A percentile compares a stretch with the other conserved stretches of the same genome.
These are phyloP conservation scores for Anthophora plumipes DNA, from an alignment of 2,888 invertebrate genomes.

Conservation along the genomic window DNA sequence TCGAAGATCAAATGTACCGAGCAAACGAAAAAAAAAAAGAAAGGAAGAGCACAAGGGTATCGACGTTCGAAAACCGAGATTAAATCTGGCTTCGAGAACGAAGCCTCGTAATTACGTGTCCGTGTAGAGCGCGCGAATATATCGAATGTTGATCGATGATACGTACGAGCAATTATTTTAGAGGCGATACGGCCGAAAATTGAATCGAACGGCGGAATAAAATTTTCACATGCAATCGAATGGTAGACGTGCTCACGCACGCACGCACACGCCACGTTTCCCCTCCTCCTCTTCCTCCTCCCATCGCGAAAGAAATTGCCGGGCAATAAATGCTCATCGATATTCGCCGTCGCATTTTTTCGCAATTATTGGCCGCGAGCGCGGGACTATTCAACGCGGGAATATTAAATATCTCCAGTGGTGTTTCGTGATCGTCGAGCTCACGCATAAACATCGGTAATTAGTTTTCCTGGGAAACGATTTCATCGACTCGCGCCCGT, in stretches of 20 bases:
- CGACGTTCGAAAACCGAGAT: slow-evolving; percentile 5
- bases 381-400: slow-evolving; percentile 4
- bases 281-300: too few species aligned
- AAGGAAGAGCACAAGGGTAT: not conserved
- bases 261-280: not conserved
- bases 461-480: slow-evolving; percentile 51
- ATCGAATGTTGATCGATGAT: slow-evolving; percentile 49
- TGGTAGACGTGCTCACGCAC: not conserved
- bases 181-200: slow-evolving; percentile 42
- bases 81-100: not conserved
- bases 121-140: not conserved
- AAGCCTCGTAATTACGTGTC: slow-evolving; percentile 17
- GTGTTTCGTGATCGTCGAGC: too few species aligned
- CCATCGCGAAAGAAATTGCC: slow-evolving; percentile 49
- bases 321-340: slow-evolving; percentile 48
- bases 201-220: slow-evolving; percentile 42
- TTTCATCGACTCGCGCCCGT: slow-evolving; percentile 16
- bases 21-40: not conserved
- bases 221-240: slow-evolving; percentile 54
- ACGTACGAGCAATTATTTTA: slow-evolving; percentile 45
- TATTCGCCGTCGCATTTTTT: slow-evolving; percentile 44
- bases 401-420: slow-evolving; percentile 38
- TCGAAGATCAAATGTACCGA: not conserved
- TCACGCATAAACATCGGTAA: slow-evolving; percentile 38
- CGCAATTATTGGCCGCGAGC: slow-evolving; percentile 36